Evolutionary conservation across 2,113 vertebrate genomes (phyloP).

Genomic region (Loxodonta africana): DNA sequence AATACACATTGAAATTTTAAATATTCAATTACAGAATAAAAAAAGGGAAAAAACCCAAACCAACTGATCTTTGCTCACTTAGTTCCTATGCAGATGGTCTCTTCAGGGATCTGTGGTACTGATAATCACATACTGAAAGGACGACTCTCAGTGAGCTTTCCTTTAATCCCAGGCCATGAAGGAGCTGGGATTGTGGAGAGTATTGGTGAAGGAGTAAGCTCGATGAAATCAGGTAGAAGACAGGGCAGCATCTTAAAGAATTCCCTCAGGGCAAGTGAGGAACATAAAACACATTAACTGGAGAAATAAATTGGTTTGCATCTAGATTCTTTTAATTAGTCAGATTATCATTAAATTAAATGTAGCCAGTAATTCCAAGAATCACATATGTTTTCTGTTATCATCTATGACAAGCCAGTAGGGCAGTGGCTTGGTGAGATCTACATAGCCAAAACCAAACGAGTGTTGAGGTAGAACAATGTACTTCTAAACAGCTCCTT

Average conservation of each 20-base stretch:
- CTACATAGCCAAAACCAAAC: background rate
- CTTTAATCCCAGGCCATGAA: slow-evolving; percentile 91
- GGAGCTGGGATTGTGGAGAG: slow-evolving; percentile 92
- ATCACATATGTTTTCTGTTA: background rate
- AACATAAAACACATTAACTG: background rate
- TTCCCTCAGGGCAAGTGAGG: background rate
- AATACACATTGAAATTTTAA: background rate
- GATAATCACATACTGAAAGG: slow-evolving; percentile 78
- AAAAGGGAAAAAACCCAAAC: background rate
- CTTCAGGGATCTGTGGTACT: slow-evolving; percentile 90
- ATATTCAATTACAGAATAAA: background rate
- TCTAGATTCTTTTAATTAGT: background rate
- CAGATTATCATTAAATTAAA: background rate
- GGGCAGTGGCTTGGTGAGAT: background rate
- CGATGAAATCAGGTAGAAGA: slow-evolving; percentile 88
- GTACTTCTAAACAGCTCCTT: background rate
- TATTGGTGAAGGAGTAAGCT: slow-evolving; percentile 88
- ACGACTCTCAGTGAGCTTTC: slow-evolving; percentile 59
- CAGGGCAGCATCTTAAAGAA: background rate
- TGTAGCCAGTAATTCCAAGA: background rate
- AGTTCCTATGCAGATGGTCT: slow-evolving; percentile 87
- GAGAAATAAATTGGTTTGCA: background rate
- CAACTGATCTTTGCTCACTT: background rate
- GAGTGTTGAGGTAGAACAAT: background rate
- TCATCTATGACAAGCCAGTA: background rate